Percentiles rank a stretch among this genome's conserved stretches.
Conservation (phyloP, 2,113 vertebrate genomes). For the Oncorhynchus mykiss region DNA sequence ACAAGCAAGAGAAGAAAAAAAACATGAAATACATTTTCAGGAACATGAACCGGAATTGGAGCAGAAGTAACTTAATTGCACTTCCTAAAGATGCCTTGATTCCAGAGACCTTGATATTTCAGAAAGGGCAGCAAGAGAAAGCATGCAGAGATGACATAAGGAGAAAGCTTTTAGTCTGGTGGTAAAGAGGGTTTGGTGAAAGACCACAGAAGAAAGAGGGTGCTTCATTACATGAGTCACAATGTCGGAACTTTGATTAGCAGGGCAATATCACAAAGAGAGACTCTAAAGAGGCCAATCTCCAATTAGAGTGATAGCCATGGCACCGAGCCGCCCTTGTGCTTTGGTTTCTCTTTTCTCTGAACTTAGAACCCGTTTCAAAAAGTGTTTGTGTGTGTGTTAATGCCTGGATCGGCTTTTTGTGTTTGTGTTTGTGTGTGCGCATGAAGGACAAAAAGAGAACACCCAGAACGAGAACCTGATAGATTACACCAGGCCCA, state of each 20-base stretch:
- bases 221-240: constrained; percentile 10
- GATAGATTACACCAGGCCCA: not conserved
- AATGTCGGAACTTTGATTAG: constrained; percentile 45
- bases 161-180: not conserved
- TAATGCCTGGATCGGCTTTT: not conserved
- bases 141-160: not conserved
- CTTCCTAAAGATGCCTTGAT: constrained; percentile 50
- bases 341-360: not conserved
- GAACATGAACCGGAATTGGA: constrained; percentile 43
- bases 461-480: not conserved
- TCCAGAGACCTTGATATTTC: constrained; percentile 49
- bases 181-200: not conserved
- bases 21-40: constrained; percentile 40
- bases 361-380: constrained; percentile 26
- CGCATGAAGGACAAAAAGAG: not conserved
- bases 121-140: constrained; percentile 1
- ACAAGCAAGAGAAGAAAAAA: constrained; percentile 39
- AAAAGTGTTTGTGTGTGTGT: constrained; percentile 18
- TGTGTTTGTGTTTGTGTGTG: constrained; percentile 13
- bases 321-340: no score
- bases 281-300: constrained; percentile 47
- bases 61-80: constrained; percentile 61
- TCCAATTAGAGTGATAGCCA: constrained; percentile 60
- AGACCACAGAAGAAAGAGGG: constrained; percentile 4
- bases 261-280: constrained; percentile 49